Percentiles rank a stretch among this genome's conserved stretches.
These are phyloP conservation scores for Trissolcus brochymenae DNA, from an alignment of 2,888 invertebrate genomes.

Conservation along the genomic window DNA sequence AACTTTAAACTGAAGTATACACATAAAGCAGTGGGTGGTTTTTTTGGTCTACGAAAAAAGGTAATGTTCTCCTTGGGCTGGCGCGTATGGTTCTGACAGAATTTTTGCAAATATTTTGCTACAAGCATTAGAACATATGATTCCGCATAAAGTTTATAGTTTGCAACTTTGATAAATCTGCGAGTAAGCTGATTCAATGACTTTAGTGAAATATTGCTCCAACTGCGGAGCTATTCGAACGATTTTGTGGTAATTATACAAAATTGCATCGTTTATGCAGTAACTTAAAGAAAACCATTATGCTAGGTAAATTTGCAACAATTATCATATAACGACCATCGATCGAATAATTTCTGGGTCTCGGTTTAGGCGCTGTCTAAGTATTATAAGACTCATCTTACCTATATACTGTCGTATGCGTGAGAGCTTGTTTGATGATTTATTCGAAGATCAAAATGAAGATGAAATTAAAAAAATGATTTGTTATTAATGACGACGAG, in stretches of 20 bases:
- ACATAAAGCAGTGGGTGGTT: constrained; percentile 7
- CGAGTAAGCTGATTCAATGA: constrained; percentile 38
- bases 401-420: no score
- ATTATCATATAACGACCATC: constrained; percentile 15
- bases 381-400: constrained; percentile 24
- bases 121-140: constrained; percentile 18
- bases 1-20: constrained; percentile 13
- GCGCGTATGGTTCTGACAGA: constrained; percentile 8
- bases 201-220: constrained; percentile 30
- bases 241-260: constrained; percentile 32
- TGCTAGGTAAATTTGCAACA: constrained; percentile 2
- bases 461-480: no score
- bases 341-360: constrained; percentile 8
- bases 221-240: constrained; percentile 29
- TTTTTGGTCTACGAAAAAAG: constrained; percentile 17
- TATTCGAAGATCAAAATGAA: no score
- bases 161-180: constrained; percentile 43
- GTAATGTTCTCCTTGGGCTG: constrained; percentile 3
- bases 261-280: constrained; percentile 30
- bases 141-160: constrained; percentile 34
- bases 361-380: constrained; percentile 11
- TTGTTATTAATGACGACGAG: no score
- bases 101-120: constrained; percentile 29
- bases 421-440: no score
- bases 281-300: constrained; percentile 38